Percentiles rank a stretch among this genome's conserved stretches.
These are phyloP conservation scores for Lochmaea crataegi DNA, from an alignment of 2,888 invertebrate species.

Conservation along the genomic window DNA sequence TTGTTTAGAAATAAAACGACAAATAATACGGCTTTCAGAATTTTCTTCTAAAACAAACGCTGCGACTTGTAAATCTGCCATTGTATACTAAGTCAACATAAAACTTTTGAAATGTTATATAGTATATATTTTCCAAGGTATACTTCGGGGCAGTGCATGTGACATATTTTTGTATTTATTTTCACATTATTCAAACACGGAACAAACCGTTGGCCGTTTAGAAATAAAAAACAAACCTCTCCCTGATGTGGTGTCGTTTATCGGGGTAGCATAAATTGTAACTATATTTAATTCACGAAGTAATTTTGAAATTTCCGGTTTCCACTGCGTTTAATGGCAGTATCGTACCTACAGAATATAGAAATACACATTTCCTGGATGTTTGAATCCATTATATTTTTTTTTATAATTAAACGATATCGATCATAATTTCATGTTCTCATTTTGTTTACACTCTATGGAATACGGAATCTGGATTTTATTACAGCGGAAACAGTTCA, in stretches of 20 bases:
- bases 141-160: slow-evolving; percentile 9
- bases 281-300: slow-evolving; percentile 48
- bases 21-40: neutral
- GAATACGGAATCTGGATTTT: slow-evolving; percentile 12
- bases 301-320: slow-evolving; percentile 52
- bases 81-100: slow-evolving; percentile 10
- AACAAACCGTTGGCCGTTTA: neutral
- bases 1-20: slow-evolving; percentile 1
- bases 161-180: slow-evolving; percentile 10
- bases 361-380: slow-evolving; percentile 38
- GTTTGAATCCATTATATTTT: slow-evolving; percentile 36
- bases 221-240: slow-evolving; percentile 22
- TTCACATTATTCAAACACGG: slow-evolving; percentile 4
- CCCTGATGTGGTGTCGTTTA: slow-evolving; percentile 38
- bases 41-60: neutral
- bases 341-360: slow-evolving; percentile 39
- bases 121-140: slow-evolving; percentile 8
- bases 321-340: slow-evolving; percentile 51
- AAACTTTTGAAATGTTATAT: slow-evolving; percentile 7
- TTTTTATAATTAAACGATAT: slow-evolving; percentile 37
- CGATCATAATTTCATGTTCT: slow-evolving; percentile 27
- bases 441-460: slow-evolving; percentile 16
- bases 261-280: slow-evolving; percentile 39
- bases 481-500: neutral
- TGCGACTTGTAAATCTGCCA: slow-evolving; percentile 3